Evolutionary conservation across 1,140 invertebrate genomes (phyloP).

Genomic region (Aradophagus sp.): DNA sequence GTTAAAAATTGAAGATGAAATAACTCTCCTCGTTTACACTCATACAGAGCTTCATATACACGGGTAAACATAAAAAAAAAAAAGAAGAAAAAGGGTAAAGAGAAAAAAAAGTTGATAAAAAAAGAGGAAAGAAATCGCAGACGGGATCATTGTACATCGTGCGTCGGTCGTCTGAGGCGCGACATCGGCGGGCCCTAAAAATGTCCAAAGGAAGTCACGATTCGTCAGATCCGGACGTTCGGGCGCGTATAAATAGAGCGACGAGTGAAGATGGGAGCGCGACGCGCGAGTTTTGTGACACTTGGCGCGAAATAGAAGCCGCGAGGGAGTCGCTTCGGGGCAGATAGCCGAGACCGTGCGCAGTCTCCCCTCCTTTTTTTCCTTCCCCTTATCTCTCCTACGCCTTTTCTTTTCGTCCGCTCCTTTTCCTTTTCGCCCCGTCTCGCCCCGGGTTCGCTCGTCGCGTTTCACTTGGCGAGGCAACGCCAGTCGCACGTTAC

Average conservation of each 20-base stretch:
- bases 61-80: no score
- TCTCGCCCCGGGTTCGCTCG: no score
- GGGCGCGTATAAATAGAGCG: conserved; percentile 65
- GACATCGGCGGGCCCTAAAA: conserved; percentile 17
- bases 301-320: conserved; percentile 66
- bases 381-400: not conserved
- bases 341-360: conserved; percentile 55
- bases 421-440: not conserved
- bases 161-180: conserved; percentile 1
- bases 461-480: conserved; percentile 19
- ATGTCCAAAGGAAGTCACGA: conserved; percentile 53
- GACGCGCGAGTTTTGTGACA: conserved; percentile 50
- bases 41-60: no score
- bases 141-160: conserved; percentile 9
- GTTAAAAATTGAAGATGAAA: no score
- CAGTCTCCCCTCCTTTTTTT: conserved; percentile 10
- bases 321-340: conserved; percentile 59
- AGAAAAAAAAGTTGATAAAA: no score
- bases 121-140: no score
- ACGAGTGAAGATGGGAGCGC: conserved; percentile 43
- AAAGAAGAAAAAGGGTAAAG: no score
- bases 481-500: conserved; percentile 33
- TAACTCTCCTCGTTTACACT: no score
- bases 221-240: conserved; percentile 64
- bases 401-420: conserved; percentile 2